These are phyloP conservation scores for Rhipidura dahli DNA, from an alignment of 2,113 vertebrate species.

Conservation along the genomic window DNA sequence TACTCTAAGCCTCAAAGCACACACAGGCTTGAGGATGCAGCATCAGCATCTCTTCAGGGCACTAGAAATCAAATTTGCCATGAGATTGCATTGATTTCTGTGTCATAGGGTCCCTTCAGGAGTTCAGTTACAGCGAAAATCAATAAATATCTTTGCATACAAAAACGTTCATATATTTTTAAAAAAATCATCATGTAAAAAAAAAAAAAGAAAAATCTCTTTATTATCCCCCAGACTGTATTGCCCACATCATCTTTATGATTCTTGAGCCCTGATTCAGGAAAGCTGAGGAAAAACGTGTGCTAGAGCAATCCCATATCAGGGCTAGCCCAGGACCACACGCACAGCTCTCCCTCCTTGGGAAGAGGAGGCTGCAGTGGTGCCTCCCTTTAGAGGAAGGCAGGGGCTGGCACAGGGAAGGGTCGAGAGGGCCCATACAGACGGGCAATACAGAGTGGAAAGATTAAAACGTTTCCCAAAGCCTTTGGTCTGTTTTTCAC, in stretches of 20 bases:
- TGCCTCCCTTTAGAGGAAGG: background rate
- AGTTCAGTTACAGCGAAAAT: slow-evolving; percentile 13
- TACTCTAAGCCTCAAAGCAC: background rate
- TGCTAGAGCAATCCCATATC: background rate
- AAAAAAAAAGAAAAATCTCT: background rate
- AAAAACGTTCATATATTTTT: slow-evolving; percentile 25
- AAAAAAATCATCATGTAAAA: background rate
- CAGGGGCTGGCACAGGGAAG: background rate
- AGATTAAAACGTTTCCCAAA: background rate
- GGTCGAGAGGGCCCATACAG: background rate
- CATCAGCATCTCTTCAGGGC: background rate
- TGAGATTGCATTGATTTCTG: background rate
- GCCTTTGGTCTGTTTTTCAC: slow-evolving; percentile 38
- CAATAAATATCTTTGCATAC: slow-evolving; percentile 56
- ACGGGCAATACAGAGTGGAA: background rate
- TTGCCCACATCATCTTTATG: background rate
- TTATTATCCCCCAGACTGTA: background rate
- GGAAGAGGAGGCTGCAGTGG: background rate
- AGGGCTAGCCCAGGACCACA: background rate
- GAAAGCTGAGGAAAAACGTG: background rate
- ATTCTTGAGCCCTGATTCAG: slow-evolving; percentile 10
- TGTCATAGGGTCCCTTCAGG: background rate
- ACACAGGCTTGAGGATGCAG: background rate
- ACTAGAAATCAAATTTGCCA: background rate
- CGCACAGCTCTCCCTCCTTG: background rate